Percentiles rank a stretch among this genome's conserved stretches.
phyloP scores from a whole-genome alignment of 2,888 invertebrate species.

The Enoplolaimus lenunculus region DNA sequence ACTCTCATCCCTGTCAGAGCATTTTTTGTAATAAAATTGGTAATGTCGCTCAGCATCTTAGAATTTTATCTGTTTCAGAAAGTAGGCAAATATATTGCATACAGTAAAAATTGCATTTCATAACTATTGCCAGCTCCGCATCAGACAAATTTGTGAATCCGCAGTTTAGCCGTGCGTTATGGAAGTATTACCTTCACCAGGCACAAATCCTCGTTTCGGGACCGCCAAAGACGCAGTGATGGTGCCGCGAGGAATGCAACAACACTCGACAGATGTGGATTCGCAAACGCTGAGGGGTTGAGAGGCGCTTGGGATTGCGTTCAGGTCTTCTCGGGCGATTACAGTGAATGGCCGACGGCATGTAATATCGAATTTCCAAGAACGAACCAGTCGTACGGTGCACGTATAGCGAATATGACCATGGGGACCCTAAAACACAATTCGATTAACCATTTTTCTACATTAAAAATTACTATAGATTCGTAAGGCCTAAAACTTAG shows the following conservation, averaged over 20 bases:
- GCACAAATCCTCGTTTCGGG: constrained; percentile 14
- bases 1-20: no score
- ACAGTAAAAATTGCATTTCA: no score
- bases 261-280: neutral
- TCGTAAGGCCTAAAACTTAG: no score
- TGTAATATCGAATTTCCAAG: constrained; percentile 16
- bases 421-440: constrained; percentile 6
- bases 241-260: neutral
- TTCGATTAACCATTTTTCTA: no score
- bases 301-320: neutral
- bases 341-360: constrained; percentile 7
- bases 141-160: no score
- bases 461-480: no score
- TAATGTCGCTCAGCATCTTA: no score
- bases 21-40: no score
- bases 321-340: constrained; percentile 13
- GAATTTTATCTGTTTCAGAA: no score
- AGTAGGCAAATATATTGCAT: no score
- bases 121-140: no score
- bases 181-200: constrained; percentile 11
- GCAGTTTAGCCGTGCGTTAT: neutral
- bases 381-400: neutral
- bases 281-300: neutral
- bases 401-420: constrained; percentile 11
- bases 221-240: neutral